Percentiles rank a stretch among this genome's conserved stretches.
phyloP scores from a whole-genome alignment of 2,797 vertebrate species.

The Crocodylus rhombifer region DNA sequence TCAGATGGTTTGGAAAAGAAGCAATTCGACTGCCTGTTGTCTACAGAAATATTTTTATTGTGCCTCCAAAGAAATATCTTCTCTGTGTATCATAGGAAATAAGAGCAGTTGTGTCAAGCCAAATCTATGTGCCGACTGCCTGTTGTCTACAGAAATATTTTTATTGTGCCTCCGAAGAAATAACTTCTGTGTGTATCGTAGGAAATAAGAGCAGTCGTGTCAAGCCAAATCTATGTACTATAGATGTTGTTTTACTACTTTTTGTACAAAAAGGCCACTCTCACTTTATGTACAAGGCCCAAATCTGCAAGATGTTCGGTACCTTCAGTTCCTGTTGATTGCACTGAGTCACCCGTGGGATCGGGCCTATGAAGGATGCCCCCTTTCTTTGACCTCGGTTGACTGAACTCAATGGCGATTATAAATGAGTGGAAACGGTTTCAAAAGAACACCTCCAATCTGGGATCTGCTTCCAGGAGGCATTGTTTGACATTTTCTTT shows the following conservation, averaged over 20 bases:
- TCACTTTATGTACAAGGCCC: background rate
- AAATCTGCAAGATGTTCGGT: background rate
- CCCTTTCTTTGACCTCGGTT: background rate
- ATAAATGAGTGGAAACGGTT: background rate
- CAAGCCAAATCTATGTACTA: background rate
- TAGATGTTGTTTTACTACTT: too few relatives aligned
- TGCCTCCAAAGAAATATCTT: background rate
- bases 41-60: background rate
- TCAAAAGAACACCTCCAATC: background rate
- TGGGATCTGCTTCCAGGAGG: background rate
- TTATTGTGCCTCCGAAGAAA: background rate
- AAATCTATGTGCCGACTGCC: background rate
- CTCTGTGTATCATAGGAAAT: too few relatives aligned
- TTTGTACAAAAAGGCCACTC: too few relatives aligned
- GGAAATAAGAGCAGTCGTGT: background rate
- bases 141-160: background rate
- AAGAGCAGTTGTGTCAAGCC: background rate
- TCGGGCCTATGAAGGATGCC: background rate
- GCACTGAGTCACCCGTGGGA: background rate
- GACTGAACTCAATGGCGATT: background rate
- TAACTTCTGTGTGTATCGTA: background rate
- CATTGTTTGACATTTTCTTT: slow-evolving; percentile 13
- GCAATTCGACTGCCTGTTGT: background rate
- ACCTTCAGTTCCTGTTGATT: background rate
- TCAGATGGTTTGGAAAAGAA: background rate